Conservation (phyloP, 1,140 invertebrate species). For the Pinna nobilis region DNA sequence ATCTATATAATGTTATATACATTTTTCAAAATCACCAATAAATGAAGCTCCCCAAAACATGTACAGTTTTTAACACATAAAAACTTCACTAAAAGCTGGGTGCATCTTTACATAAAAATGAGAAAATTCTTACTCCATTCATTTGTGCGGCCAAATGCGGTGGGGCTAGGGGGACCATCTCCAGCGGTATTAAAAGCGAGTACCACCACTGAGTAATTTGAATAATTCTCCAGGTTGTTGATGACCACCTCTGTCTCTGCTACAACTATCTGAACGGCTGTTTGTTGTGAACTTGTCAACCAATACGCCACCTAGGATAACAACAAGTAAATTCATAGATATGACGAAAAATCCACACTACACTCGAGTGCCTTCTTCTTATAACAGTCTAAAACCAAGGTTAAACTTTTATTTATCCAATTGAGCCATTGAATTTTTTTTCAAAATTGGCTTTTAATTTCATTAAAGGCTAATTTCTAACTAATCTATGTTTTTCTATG, state of each 20-base stretch:
- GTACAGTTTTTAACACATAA: no score
- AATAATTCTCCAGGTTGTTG: slow-evolving; percentile 91
- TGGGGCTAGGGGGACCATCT: slow-evolving; percentile 90
- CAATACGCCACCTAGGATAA: background rate
- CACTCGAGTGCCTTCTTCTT: background rate
- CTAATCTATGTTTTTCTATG: no score
- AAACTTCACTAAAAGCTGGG: no score
- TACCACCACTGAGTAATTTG: slow-evolving; percentile 93
- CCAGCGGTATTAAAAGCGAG: slow-evolving; percentile 98
- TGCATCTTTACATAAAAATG: no score
- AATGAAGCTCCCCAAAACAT: no score
- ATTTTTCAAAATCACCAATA: no score
- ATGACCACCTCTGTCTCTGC: slow-evolving; percentile 48
- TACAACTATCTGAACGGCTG: slow-evolving; percentile 20
- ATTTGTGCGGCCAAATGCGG: slow-evolving; percentile 15
- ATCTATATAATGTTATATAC: no score
- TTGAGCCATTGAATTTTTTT: background rate
- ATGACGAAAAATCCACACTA: background rate
- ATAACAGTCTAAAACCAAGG: no score
- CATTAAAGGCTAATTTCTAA: no score
- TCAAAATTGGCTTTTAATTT: no score
- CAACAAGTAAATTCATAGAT: background rate
- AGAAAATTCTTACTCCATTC: slow-evolving; percentile 33
- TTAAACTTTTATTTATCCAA: background rate
- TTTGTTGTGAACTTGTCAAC: background rate